Percentiles rank a stretch among this genome's conserved stretches.
Evolutionary conservation across 2,113 vertebrate species (phyloP).

Genomic region (Kryptolebias marmoratus): DNA sequence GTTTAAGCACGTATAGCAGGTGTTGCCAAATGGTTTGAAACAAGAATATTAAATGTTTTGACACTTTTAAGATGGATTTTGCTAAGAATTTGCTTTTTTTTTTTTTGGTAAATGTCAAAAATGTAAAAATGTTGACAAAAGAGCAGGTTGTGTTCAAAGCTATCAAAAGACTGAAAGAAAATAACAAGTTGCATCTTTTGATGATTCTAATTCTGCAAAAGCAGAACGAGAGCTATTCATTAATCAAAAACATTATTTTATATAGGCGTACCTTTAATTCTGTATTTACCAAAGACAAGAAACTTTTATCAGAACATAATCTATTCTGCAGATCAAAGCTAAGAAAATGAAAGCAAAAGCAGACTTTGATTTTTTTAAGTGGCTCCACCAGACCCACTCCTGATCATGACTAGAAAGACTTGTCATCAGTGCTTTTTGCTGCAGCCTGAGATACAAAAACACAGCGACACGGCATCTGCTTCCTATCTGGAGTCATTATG

Average conservation of each 20-base stretch:
- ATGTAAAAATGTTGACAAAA: neutral
- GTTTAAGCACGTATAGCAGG: slow-evolving; percentile 1
- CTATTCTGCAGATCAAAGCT: slow-evolving; percentile 22
- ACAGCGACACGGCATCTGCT: neutral
- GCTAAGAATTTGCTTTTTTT: neutral
- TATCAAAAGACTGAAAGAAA: neutral
- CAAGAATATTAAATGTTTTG: slow-evolving; percentile 1
- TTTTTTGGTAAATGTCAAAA: slow-evolving; percentile 1
- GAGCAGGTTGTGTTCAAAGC: slow-evolving; percentile 13
- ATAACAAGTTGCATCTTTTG: neutral
- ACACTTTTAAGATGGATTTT: neutral
- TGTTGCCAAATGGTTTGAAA: neutral
- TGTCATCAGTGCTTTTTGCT: slow-evolving; percentile 30
- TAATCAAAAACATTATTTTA: neutral
- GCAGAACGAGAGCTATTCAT: neutral
- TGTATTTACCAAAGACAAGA: neutral
- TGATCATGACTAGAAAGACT: slow-evolving; percentile 21
- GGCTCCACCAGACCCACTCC: slow-evolving; percentile 13
- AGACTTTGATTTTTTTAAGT: slow-evolving; percentile 16
- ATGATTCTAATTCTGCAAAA: neutral
- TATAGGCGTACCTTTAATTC: neutral
- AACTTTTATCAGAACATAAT: neutral
- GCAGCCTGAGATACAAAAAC: slow-evolving; percentile 24
- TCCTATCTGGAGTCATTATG: slow-evolving; percentile 30
- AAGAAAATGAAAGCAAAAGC: slow-evolving; percentile 6